Evolutionary conservation across 2,797 vertebrate genomes (phyloP).

Genomic region (Anabacerthia variegaticeps): DNA sequence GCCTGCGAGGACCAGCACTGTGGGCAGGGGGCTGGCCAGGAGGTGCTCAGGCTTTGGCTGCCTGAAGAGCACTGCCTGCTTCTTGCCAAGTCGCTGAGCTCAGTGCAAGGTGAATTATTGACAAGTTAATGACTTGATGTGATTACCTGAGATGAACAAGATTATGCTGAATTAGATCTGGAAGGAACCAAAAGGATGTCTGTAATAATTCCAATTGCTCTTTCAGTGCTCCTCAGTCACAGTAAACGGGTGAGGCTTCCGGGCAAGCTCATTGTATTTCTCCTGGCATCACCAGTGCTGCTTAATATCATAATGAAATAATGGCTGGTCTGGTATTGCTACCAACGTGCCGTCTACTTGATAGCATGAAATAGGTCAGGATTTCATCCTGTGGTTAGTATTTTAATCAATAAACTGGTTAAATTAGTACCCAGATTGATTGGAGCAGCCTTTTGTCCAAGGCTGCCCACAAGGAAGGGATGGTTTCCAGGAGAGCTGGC

Average conservation of each 20-base stretch:
- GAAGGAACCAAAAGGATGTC: neutral
- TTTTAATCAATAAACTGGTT: neutral
- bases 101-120: neutral
- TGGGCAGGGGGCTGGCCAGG: neutral
- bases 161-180: neutral
- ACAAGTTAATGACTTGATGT: neutral
- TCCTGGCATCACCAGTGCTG: neutral
- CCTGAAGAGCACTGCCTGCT: neutral
- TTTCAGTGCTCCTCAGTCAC: neutral
- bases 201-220: neutral
- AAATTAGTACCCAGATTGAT: neutral
- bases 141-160: neutral
- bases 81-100: neutral
- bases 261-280: neutral
- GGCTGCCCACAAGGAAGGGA: neutral
- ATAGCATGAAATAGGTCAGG: neutral
- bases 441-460: neutral
- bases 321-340: neutral
- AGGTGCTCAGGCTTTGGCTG: neutral
- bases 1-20: neutral
- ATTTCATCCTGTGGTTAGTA: neutral
- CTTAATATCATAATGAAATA: neutral
- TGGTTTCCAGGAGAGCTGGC: neutral
- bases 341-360: accelerated
- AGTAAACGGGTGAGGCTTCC: neutral